phyloP scores from a whole-genome alignment of 2,113 vertebrate genomes.

The Porphyrio hochstetteri region DNA sequence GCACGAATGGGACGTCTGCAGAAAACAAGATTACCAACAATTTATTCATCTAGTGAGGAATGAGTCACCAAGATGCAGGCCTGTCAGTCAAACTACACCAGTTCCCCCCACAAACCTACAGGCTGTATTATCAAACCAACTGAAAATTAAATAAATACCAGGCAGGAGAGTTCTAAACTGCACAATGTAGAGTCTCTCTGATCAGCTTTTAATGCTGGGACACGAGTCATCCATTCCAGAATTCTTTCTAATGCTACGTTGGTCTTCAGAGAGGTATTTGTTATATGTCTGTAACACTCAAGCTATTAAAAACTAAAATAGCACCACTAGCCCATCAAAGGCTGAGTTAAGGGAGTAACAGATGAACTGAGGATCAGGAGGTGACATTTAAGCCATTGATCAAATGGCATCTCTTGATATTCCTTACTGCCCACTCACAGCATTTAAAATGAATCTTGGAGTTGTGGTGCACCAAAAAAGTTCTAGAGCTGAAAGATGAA shows the following conservation, averaged over 20 bases:
- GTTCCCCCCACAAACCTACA: background rate
- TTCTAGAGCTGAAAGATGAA: background rate
- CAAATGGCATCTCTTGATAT: background rate
- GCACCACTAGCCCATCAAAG: background rate
- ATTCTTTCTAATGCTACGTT: background rate
- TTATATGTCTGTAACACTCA: too few species aligned
- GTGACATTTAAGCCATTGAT: conserved; percentile 29
- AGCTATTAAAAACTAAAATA: conserved; percentile 40
- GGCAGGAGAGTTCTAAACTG: background rate
- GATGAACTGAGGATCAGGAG: conserved; percentile 19
- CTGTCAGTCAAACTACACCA: background rate
- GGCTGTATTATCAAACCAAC: background rate
- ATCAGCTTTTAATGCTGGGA: background rate
- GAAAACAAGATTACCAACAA: conserved; percentile 13
- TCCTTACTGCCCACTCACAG: conserved; percentile 21
- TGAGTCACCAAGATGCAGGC: background rate
- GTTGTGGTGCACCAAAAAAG: background rate
- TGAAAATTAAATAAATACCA: background rate
- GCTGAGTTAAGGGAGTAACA: background rate
- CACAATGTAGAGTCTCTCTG: background rate
- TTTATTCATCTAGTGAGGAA: background rate
- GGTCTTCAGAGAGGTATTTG: background rate
- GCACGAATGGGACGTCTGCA: conserved; percentile 94
- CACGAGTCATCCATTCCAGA: background rate
- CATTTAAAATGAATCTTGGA: conserved; percentile 3